Evolutionary conservation across 2,888 invertebrate species (phyloP).

Genomic region (Halictus ligatus): DNA sequence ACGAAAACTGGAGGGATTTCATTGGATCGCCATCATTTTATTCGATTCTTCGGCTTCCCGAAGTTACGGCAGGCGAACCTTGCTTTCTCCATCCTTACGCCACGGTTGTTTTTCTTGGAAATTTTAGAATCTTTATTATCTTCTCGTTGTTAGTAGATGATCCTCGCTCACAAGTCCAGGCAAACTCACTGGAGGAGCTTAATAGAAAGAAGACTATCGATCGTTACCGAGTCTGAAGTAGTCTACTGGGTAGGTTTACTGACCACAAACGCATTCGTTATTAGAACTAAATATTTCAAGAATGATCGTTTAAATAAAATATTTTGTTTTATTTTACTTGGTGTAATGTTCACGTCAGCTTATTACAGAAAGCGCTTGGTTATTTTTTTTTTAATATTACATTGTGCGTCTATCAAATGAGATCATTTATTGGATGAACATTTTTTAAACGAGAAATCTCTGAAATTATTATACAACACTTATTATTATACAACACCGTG

Average conservation of each 20-base stretch:
- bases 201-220: not conserved
- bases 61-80: not conserved
- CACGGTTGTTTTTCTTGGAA: not conserved
- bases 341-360: not conserved
- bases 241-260: not conserved
- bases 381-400: not conserved
- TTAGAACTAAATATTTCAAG: not conserved
- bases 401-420: not conserved
- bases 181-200: not conserved
- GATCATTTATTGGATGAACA: not conserved
- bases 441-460: not conserved
- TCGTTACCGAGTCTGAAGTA: not conserved
- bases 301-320: no score
- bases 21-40: not conserved
- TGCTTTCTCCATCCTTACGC: not conserved
- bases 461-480: not conserved
- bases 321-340: no score
- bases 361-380: not conserved
- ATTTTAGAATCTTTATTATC: not conserved
- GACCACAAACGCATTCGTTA: not conserved
- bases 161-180: not conserved
- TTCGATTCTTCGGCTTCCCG: not conserved
- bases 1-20: not conserved
- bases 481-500: no score
- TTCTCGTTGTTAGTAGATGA: not conserved